phyloP scores from a whole-genome alignment of 2,797 vertebrate species.

The Malacoraja senta region DNA sequence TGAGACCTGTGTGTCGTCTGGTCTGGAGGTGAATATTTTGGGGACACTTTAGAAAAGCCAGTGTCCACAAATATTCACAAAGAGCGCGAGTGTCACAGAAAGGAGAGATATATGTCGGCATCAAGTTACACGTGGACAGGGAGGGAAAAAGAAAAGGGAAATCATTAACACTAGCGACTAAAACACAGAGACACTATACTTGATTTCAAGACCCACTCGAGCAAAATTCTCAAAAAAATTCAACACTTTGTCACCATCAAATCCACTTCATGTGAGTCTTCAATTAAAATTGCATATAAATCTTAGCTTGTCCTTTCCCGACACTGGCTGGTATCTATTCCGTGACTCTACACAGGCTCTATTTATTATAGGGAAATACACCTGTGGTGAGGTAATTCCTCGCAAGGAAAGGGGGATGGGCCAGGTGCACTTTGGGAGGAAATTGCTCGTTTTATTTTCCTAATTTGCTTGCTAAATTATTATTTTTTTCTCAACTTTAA shows the following conservation, averaged over 20 bases:
- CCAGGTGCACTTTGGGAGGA: not conserved
- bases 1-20: not conserved
- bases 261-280: not conserved
- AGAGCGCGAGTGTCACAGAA: not conserved
- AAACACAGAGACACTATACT: not conserved
- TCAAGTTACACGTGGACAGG: not conserved
- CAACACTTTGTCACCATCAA: not conserved
- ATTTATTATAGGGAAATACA: constrained; percentile 15
- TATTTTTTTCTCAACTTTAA: not conserved
- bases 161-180: constrained; percentile 27
- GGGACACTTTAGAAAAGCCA: not conserved
- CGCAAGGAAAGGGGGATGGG: not conserved
- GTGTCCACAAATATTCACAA: not conserved
- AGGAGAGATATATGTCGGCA: not conserved
- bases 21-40: constrained; percentile 20
- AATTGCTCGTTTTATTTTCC: not conserved
- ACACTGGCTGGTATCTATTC: not conserved
- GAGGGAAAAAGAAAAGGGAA: constrained; percentile 18
- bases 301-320: constrained; percentile 17
- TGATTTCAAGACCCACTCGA: not conserved
- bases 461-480: not conserved
- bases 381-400: constrained; percentile 24
- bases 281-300: not conserved
- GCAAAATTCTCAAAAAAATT: not conserved
- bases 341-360: constrained; percentile 10